Conservation (phyloP, 35 echinoderm and acorn worm genomes). For the Lytechinus pictus region DNA sequence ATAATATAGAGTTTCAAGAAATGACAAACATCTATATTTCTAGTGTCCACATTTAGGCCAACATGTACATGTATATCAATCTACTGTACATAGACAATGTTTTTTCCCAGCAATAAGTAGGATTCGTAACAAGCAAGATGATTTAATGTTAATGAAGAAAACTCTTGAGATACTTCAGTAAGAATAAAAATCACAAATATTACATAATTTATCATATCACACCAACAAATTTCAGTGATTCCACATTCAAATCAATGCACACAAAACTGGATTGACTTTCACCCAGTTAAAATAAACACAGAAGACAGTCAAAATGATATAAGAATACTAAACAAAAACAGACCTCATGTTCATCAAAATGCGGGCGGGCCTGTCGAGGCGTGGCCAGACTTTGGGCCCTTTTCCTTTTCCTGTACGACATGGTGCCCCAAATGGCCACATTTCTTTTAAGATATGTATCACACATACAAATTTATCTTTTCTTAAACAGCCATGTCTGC, state of each 20-base stretch:
- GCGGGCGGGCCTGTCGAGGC: neutral
- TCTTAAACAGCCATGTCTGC: neutral
- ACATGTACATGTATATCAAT: no score
- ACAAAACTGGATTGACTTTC: neutral
- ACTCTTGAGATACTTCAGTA: no score
- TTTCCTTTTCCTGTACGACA: neutral
- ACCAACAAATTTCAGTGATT: neutral
- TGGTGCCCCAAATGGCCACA: neutral
- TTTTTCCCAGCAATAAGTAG: no score
- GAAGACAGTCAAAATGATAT: neutral
- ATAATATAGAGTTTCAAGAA: no score
- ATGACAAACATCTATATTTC: no score
- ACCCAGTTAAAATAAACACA: neutral
- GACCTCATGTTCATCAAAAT: neutral
- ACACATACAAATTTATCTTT: neutral
- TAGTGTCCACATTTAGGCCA: no score
- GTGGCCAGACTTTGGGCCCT: neutral
- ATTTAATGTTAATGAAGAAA: no score
- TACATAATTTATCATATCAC: neutral
- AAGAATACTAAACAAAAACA: neutral
- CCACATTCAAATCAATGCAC: neutral
- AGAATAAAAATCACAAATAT: neutral
- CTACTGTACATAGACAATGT: no score
- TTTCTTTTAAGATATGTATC: neutral
- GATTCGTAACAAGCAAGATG: no score